Percentiles rank a stretch among this genome's conserved stretches.
Conservation (phyloP, 2,888 invertebrate species). For the Himalopsyche japonica region DNA sequence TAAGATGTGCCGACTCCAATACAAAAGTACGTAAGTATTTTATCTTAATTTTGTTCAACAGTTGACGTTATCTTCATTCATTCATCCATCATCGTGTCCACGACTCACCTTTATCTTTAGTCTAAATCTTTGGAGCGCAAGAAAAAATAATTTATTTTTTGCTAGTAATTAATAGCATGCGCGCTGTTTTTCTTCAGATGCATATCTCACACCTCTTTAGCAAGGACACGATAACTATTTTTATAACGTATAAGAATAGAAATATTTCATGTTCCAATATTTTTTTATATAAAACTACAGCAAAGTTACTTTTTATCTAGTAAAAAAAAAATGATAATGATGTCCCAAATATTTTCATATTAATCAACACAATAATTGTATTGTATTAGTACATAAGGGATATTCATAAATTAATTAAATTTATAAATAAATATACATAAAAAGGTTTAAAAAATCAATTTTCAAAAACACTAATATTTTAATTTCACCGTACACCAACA, state of each 20-base stretch:
- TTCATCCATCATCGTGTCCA: constrained; percentile 6
- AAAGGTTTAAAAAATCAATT: too few species aligned
- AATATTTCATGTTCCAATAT: too few species aligned
- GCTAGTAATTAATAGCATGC: constrained; percentile 14
- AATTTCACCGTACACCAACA: too few species aligned
- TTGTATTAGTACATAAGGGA: too few species aligned
- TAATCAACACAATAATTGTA: too few species aligned
- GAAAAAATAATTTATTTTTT: not conserved
- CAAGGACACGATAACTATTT: not conserved
- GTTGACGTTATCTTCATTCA: not conserved
- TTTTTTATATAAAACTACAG: too few species aligned
- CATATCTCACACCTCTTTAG: constrained; percentile 5
- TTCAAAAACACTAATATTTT: too few species aligned
- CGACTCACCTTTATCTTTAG: constrained; percentile 2
- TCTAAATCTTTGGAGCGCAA: not conserved
- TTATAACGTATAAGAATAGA: not conserved
- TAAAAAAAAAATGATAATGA: too few species aligned
- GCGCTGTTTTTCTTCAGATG: constrained; percentile 5
- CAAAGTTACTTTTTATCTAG: too few species aligned
- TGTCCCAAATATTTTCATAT: too few species aligned
- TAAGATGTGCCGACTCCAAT: not conserved
- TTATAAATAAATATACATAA: too few species aligned
- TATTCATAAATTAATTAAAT: too few species aligned
- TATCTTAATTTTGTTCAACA: not conserved
- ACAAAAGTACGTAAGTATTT: not conserved